These are phyloP conservation scores for Poecilus cupreus DNA, from an alignment of 2,888 invertebrate genomes.

Conservation along the genomic window DNA sequence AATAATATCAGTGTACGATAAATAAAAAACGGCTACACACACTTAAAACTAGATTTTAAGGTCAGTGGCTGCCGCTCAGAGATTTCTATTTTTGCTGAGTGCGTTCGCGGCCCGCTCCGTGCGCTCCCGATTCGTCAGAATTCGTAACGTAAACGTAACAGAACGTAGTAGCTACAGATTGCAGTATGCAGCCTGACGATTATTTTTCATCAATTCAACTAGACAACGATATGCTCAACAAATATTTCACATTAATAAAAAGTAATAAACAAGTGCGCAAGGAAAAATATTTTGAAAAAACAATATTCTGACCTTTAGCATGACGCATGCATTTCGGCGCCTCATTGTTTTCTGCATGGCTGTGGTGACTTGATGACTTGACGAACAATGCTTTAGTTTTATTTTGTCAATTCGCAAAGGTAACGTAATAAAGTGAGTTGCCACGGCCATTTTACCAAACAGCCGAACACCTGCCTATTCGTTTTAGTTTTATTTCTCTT, in stretches of 20 bases:
- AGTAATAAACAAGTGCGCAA: background rate
- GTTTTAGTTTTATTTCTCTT: background rate
- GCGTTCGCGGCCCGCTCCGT: slow-evolving; percentile 1
- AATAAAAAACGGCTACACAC: slow-evolving; percentile 40
- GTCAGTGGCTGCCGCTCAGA: slow-evolving; percentile 48
- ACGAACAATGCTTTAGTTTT: slow-evolving; percentile 37
- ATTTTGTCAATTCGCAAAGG: slow-evolving; percentile 47
- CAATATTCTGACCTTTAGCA: slow-evolving; percentile 4
- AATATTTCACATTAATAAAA: no score
- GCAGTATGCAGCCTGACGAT: no score
- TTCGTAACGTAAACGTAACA: slow-evolving; percentile 5
- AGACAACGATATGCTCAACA: no score
- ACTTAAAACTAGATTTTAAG: slow-evolving; percentile 59
- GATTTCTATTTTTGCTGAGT: slow-evolving; percentile 56
- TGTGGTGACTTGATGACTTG: slow-evolving; percentile 8
- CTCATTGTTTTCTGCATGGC: background rate
- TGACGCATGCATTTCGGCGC: slow-evolving; percentile 15
- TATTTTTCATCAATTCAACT: no score
- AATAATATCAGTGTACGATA: slow-evolving; percentile 42
- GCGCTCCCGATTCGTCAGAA: slow-evolving; percentile 15
- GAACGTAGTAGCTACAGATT: background rate
- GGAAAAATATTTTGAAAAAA: background rate
- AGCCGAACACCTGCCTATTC: slow-evolving; percentile 41
- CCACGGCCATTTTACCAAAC: slow-evolving; percentile 35
- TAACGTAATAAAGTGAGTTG: background rate